Conservation (phyloP, 2,797 vertebrate genomes). For the Buphagus erythrorhynchus region DNA sequence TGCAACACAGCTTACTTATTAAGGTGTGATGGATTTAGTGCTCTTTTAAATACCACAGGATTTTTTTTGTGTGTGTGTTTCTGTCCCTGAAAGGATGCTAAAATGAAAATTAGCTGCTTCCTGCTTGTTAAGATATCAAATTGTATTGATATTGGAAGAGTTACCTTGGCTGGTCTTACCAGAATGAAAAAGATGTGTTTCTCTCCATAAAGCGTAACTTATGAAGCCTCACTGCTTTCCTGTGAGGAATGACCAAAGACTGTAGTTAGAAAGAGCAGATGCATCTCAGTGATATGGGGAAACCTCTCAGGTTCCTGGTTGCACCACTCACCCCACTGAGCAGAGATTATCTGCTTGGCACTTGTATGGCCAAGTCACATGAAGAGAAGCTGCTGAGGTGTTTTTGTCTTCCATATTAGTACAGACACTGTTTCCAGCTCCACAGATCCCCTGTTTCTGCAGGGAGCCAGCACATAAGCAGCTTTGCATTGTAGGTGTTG, state of each 20-base stretch:
- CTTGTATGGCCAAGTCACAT: neutral
- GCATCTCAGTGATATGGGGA: neutral
- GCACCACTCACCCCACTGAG: accelerated
- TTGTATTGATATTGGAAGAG: neutral
- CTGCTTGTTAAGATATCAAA: neutral
- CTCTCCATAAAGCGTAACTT: neutral
- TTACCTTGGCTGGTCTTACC: neutral
- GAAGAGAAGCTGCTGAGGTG: neutral
- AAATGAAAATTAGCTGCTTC: neutral
- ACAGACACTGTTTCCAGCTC: neutral
- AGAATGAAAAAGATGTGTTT: neutral
- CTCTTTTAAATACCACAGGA: neutral
- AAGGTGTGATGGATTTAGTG: neutral
- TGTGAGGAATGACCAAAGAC: neutral
- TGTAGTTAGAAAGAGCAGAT: neutral
- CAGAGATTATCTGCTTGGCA: neutral
- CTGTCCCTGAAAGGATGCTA: neutral
- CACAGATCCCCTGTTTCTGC: neutral
- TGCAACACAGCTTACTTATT: neutral
- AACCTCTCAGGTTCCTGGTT: neutral
- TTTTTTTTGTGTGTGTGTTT: neutral
- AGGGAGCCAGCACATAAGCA: neutral
- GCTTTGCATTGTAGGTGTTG: neutral
- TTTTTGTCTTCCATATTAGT: neutral
- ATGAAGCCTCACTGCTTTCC: neutral